phyloP scores from a whole-genome alignment of 92 coral and sea anemone species.

The Zoanthus sansibaricus region DNA sequence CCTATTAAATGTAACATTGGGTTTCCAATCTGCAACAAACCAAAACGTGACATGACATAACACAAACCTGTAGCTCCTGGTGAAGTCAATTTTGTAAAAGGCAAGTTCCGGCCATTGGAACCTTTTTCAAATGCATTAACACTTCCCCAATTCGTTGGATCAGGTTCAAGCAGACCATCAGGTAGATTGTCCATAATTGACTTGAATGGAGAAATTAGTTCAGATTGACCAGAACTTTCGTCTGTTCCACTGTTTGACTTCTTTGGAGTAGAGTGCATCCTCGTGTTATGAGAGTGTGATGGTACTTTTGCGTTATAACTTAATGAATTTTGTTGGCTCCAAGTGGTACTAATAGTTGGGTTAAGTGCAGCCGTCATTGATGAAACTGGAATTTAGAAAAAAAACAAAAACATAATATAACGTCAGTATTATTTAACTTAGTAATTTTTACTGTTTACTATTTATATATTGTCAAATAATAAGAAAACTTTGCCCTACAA shows the following conservation, averaged over 20 bases:
- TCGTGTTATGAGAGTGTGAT: constrained; percentile 37
- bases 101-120: constrained; percentile 55
- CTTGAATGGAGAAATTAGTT: constrained; percentile 87
- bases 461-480: too few relatives aligned
- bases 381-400: not conserved
- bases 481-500: too few relatives aligned
- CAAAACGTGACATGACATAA: not conserved
- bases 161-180: constrained; percentile 78
- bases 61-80: constrained; percentile 91
- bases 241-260: constrained; percentile 6
- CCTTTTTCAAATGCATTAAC: constrained; percentile 86
- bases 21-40: too few relatives aligned
- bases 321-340: constrained; percentile 31
- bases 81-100: constrained; percentile 77
- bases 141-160: constrained; percentile 91
- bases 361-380: not conserved
- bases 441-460: too few relatives aligned
- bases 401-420: too few relatives aligned
- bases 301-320: not conserved
- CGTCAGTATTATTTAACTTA: too few relatives aligned
- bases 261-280: constrained; percentile 39
- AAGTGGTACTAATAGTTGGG: not conserved
- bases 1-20: too few relatives aligned
- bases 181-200: constrained; percentile 74
- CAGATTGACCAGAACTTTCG: constrained; percentile 41